Evolutionary conservation across 2,113 vertebrate genomes (phyloP), one percentile per base, ranked within the genome.

Genomic region (Amblyornis subalaris): DNA sequence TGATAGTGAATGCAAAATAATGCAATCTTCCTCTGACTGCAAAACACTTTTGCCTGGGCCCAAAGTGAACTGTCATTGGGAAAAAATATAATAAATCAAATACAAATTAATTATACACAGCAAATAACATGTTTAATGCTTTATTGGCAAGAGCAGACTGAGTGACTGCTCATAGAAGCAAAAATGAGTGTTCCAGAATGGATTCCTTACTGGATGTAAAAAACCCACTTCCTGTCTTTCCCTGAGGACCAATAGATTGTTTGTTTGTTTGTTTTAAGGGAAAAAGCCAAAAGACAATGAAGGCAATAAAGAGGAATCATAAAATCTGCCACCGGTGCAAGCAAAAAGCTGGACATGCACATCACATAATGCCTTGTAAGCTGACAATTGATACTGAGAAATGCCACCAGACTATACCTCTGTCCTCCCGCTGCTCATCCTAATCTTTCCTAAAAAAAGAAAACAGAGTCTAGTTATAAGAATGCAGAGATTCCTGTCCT

Each of bases 211-310:
- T 73, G 62, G 26, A 58, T 71, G 29, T 54, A 62, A 66, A 66
- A 79, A 50, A 0, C 21, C 21, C 36, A 47, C 25, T 44, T 6
- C 58, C 64, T 55, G 69, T 66, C 60, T 76, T 88, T 66, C 75
- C 51, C 57, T 2, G 3, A 33, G 83, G 72, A 93, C 18, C n/a
- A n/a, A 58, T 22, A 62, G 47, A 11, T 58, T 88, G 25, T 13
- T 77, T 69, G 64, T 14, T 88, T 83, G 35, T 50, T 88, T n/a
- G n/a, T n/a, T 92, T 83, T 44, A 81, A 81, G 53, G 36, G 60
- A 55, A 94, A 89, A 90, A 96, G 23, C 26, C 55, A 67, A 75
- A 77, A 23, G 36, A 5, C 18, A 8, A 7, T 6, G 36, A 67
- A 67, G 55, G 15, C 72, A 77, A 74, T 84, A 75, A 90, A 78